Percentiles rank a stretch among this genome's conserved stretches.
phyloP scores from a whole-genome alignment of 37 sponge, comb jelly and placozoan genomes.

The Halisarca cf. caerulea region DNA sequence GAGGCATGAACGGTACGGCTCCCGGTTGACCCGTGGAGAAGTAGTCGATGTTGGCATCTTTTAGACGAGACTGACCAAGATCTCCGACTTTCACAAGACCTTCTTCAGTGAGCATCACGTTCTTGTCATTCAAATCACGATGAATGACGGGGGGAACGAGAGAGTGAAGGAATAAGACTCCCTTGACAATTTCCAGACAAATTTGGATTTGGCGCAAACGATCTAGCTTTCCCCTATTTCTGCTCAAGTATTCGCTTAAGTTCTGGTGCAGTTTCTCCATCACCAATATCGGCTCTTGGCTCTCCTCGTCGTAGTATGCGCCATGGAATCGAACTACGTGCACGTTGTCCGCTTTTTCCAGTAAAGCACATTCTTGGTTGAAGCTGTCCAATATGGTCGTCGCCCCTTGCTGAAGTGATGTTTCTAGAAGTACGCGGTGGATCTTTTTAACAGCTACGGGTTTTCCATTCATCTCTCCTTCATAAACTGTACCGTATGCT shows the following conservation, averaged over 20 bases:
- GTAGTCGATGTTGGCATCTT: not conserved
- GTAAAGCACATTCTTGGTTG: too few relatives aligned
- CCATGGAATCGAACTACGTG: too few relatives aligned
- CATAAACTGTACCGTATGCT: too few relatives aligned
- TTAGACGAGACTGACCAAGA: not conserved
- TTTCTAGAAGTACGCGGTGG: too few relatives aligned
- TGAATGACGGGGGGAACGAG: not conserved
- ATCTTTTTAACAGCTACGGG: too few relatives aligned
- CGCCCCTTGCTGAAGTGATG: too few relatives aligned
- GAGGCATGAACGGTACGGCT: not conserved
- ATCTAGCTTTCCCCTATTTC: not conserved
- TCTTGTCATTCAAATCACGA: slow-evolving; percentile 5
- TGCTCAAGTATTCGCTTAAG: not conserved
- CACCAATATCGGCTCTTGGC: slow-evolving; percentile 1
- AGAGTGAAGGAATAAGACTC: not conserved
- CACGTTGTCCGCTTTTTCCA: too few relatives aligned
- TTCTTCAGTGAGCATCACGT: not conserved
- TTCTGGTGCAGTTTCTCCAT: not conserved
- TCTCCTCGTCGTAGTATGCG: not conserved
- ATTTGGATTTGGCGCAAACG: not conserved
- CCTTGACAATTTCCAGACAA: not conserved
- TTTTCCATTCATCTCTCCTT: too few relatives aligned
- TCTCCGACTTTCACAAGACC: slow-evolving; percentile 2
- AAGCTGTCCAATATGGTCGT: too few relatives aligned
- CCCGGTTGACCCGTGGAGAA: not conserved